phyloP scores from a whole-genome alignment of 2,888 invertebrate species.

The Piscicola geometra region DNA sequence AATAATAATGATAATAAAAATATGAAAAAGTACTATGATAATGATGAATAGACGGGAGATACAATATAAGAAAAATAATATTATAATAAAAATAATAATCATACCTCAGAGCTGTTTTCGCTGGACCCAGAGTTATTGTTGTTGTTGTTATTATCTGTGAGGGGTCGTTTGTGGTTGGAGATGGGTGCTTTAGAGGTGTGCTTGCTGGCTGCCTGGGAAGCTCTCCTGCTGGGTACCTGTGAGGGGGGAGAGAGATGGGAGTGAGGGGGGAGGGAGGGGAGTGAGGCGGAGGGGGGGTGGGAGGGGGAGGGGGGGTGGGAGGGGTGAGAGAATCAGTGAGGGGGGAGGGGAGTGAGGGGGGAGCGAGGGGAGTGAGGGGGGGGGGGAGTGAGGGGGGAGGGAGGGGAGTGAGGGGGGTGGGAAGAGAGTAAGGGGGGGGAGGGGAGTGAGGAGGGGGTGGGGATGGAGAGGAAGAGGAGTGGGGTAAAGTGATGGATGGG shows the following conservation, averaged over 20 bases:
- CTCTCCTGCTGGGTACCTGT: constrained; percentile 43
- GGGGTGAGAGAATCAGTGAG: neutral
- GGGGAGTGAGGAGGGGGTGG: too few species aligned
- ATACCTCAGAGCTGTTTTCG: neutral
- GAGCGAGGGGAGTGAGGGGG: neutral
- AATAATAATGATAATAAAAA: too few species aligned
- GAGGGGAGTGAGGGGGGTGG: too few species aligned
- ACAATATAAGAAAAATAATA: too few species aligned
- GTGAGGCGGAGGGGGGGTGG: neutral
- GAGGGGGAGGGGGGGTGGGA: neutral
- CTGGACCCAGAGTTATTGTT: constrained; percentile 12
- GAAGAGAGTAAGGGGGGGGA: too few species aligned
- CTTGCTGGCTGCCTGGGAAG: constrained; percentile 38
- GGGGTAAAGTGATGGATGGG: neutral
- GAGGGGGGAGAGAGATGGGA: neutral
- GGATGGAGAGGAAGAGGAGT: neutral
- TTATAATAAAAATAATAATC: too few species aligned
- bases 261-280: neutral
- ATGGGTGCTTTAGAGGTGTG: neutral
- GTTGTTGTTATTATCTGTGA: too few species aligned
- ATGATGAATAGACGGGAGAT: too few species aligned
- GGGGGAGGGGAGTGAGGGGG: neutral
- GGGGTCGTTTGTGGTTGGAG: too few species aligned
- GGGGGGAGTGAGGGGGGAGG: too few species aligned
- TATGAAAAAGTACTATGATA: too few species aligned